Evolutionary conservation across 2,113 vertebrate species (phyloP).

Genomic region (Pseudopodoces humilis): DNA sequence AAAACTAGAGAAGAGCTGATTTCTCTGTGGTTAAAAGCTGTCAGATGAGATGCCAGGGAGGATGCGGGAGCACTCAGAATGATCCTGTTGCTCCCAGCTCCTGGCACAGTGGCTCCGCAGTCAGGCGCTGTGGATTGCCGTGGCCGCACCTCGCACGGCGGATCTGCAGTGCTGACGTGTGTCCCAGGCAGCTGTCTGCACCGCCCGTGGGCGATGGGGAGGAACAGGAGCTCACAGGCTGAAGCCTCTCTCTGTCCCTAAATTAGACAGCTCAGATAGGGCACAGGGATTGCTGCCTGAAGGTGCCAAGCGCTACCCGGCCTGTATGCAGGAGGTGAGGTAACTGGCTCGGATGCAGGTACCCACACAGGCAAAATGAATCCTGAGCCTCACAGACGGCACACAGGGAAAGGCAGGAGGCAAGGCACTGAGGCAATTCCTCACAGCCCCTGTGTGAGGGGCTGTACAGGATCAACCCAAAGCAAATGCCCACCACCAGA

Average conservation of each 20-base stretch:
- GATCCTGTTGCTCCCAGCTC: neutral
- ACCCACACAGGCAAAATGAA: neutral
- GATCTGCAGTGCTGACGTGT: neutral
- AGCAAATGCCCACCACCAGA: neutral
- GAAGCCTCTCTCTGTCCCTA: neutral
- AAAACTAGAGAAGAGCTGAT: neutral
- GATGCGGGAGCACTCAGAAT: neutral
- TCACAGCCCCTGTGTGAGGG: neutral
- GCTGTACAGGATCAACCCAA: neutral
- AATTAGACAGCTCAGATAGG: neutral
- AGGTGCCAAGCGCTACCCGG: rapidly evolving
- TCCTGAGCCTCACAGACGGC: neutral
- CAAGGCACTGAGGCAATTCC: neutral
- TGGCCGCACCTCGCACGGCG: neutral
- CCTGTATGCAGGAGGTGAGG: rapidly evolving
- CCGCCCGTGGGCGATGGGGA: neutral
- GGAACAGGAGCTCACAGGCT: neutral
- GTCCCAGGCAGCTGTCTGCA: neutral
- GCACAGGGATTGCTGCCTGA: neutral
- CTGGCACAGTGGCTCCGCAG: neutral
- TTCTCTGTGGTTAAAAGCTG: neutral
- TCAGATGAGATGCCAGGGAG: neutral
- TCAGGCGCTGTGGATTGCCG: rapidly evolving
- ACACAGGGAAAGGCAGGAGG: neutral
- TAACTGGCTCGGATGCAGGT: neutral